Percentiles rank a stretch among this genome's conserved stretches.
phyloP scores from a whole-genome alignment of 2,797 vertebrate genomes.

The Petrocephalus schoutedeni region DNA sequence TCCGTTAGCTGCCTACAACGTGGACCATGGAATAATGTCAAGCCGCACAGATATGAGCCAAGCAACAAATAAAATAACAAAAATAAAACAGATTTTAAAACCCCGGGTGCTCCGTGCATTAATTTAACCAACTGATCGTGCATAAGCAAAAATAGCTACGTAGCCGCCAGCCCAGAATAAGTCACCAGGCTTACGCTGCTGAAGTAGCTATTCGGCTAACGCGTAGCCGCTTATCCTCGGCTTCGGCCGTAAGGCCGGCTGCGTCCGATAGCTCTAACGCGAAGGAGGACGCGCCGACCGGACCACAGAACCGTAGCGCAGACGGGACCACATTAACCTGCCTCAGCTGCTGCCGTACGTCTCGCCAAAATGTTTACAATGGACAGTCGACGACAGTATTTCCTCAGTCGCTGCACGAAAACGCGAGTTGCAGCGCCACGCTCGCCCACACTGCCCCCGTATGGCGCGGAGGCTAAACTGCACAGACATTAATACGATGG shows the following conservation, averaged over 20 bases:
- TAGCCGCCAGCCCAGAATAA: not conserved
- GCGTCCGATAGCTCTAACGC: not conserved
- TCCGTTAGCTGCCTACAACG: not conserved
- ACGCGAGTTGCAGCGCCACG: not conserved
- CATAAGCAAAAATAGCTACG: not conserved
- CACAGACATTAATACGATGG: not conserved
- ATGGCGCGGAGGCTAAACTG: slow-evolving; percentile 19
- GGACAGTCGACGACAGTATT: slow-evolving; percentile 5
- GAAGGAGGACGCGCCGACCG: not conserved
- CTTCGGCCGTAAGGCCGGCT: not conserved
- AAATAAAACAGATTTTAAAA: not conserved
- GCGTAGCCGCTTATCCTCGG: not conserved
- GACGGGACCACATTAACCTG: not conserved
- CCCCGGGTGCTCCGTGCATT: not conserved
- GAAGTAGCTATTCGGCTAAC: not conserved
- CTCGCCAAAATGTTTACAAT: slow-evolving; percentile 11
- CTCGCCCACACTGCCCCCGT: not conserved
- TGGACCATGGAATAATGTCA: not conserved
- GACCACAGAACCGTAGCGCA: not conserved
- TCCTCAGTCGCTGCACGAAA: not conserved
- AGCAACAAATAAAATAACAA: not conserved
- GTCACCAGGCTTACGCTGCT: not conserved
- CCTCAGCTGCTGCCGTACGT: not conserved
- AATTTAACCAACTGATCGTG: not conserved
- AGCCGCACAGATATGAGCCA: not conserved